Base-by-base conservation (phyloP, 1,140 invertebrate genomes). In the Aphis craccivora region DNA sequence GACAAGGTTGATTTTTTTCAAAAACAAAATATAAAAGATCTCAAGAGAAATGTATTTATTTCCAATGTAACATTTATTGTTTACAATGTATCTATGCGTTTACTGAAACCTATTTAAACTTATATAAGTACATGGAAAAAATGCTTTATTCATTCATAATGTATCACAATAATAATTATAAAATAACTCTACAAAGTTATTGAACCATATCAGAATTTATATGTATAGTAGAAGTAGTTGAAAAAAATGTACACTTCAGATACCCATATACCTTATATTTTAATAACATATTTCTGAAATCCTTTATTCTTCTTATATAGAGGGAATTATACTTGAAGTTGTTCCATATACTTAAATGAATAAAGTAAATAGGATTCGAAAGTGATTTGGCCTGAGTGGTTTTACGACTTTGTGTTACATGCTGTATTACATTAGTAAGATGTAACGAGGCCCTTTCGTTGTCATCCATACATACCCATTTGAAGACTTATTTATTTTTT, bases 401-500 rank as follows among this genome's bases (percentile, higher is more conserved):
- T 76, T 91, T 91, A 91, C 90, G 60, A 67, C 37, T 91, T 91
- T 91, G 40, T 81, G 90, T 81, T 43, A 76, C 37, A 91, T 37
- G 55, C 90, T 91, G 40, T 91, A 43, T 91, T 91, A 76, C 55
- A 91, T 91, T 81, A 91, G 90, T 91, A 40, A 67, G 37, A 81
- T 45, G 67, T 76, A 76, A 91, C 60, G 43, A 81, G 30, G 25
- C 7, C 40, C 30, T 48, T 55, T 60, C 53, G 90, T 91, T 76
- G 60, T 76, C 90, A 76, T 91, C 60, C 76, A 91, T 91, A 91
- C 43, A 43, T 91, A 45, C 30, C 67, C 40, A 37, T 92, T 92
- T 51, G 90, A 92, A 83, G 90, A 92, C 43, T 48, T 83, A 81
- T 83, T 81, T 92, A 48, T 92, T 92, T 92, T 51, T 92, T 92